These are phyloP conservation scores for Dufourea novaeangliae DNA, from an alignment of 1,140 invertebrate species.

Conservation along the genomic window DNA sequence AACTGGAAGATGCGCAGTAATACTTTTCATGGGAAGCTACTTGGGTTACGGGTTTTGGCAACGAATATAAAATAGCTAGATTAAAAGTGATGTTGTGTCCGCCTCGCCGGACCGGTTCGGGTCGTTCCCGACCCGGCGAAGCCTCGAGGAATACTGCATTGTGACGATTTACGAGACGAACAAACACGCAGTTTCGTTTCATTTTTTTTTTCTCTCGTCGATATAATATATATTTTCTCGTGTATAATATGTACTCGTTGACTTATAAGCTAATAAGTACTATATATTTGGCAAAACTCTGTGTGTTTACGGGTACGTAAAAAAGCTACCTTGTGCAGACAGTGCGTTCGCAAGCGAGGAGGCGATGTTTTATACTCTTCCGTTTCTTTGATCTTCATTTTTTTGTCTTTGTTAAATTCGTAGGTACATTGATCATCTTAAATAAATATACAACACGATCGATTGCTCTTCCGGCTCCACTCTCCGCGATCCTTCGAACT, in stretches of 20 bases:
- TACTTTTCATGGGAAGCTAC: conserved; percentile 75
- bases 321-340: conserved; percentile 80
- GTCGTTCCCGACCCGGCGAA: background rate
- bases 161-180: conserved; percentile 30
- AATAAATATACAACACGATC: conserved; percentile 39
- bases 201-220: conserved; percentile 27
- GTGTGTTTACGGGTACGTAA: conserved; percentile 78
- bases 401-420: background rate
- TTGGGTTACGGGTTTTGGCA: conserved; percentile 65
- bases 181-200: conserved; percentile 22
- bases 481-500: background rate
- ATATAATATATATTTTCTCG: conserved; percentile 63
- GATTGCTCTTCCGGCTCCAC: background rate
- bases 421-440: conserved; percentile 1
- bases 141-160: conserved; percentile 24
- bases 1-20: conserved; percentile 78
- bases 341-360: conserved; percentile 65
- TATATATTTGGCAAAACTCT: conserved; percentile 81
- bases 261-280: conserved; percentile 81
- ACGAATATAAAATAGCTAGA: conserved; percentile 72
- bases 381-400: background rate
- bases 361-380: conserved; percentile 2
- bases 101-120: conserved; percentile 2
- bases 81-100: conserved; percentile 49
- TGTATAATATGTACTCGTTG: conserved; percentile 61